Conservation (phyloP, 2,113 vertebrate species). For the Ophthalmolycus amberensis region DNA sequence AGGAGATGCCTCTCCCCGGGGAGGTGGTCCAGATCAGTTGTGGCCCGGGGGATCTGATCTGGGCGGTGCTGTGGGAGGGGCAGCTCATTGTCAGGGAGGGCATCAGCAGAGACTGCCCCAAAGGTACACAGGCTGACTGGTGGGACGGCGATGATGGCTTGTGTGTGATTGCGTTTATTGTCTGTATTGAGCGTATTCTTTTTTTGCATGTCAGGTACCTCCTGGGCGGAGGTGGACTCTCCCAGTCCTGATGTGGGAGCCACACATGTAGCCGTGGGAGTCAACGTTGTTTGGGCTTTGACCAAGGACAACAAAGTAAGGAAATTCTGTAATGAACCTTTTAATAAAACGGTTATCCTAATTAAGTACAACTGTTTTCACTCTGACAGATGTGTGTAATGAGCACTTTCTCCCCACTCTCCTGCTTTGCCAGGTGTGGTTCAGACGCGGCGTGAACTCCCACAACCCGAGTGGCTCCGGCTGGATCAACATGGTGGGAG, state of each 20-base stretch:
- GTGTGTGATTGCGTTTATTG: not conserved
- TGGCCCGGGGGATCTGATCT: constrained; percentile 92
- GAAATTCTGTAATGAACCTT: not conserved
- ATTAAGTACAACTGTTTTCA: not conserved
- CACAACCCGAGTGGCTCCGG: constrained; percentile 95
- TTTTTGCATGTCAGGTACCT: constrained; percentile 73
- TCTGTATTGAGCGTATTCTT: not conserved
- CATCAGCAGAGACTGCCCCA: constrained; percentile 89
- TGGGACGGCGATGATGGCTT: not conserved
- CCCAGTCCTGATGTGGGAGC: constrained; percentile 90
- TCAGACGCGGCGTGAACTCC: constrained; percentile 94
- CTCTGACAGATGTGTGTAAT: not conserved
- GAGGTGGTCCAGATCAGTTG: constrained; percentile 98
- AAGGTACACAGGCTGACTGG: constrained; percentile 79
- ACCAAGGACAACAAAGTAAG: constrained; percentile 96
- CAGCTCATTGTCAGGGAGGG: constrained; percentile 95
- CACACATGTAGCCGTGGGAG: constrained; percentile 90
- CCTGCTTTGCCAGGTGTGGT: constrained; percentile 90
- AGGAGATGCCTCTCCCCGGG: constrained; percentile 86
- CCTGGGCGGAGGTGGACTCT: constrained; percentile 92
- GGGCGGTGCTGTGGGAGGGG: constrained; percentile 97
- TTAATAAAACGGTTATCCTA: not conserved
- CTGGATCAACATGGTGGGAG: constrained; percentile 97
- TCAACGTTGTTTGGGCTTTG: constrained; percentile 93
- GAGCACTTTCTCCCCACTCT: not conserved